A percentile compares a stretch with the other conserved stretches of the same genome.
Conservation (phyloP, 2,113 vertebrate genomes). For the Lagenorhynchus albirostris region DNA sequence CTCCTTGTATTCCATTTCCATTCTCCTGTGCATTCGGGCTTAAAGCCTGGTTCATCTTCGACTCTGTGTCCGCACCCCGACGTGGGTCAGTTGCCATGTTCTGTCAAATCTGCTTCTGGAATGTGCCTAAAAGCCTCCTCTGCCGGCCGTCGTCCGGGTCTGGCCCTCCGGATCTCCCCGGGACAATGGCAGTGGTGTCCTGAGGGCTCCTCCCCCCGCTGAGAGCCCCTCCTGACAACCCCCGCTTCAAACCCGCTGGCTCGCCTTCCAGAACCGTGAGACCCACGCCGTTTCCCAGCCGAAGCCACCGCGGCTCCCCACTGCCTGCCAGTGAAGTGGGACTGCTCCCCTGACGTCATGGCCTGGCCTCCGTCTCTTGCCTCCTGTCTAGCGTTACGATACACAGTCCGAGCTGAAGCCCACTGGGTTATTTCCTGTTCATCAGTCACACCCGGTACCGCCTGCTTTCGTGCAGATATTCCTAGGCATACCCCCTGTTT, state of each 20-base stretch:
- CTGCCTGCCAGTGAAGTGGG: fast-evolving
- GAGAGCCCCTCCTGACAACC: neutral
- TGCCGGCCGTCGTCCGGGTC: too few species aligned
- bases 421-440: neutral
- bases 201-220: neutral
- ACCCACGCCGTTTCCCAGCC: too few species aligned
- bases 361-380: neutral
- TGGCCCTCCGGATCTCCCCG: neutral
- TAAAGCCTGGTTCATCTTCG: neutral
- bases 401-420: neutral
- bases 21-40: neutral
- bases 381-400: neutral
- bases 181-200: neutral
- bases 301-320: neutral
- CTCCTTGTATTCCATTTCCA: fast-evolving
- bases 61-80: neutral
- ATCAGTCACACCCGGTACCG: neutral
- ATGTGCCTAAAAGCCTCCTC: neutral
- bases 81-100: neutral
- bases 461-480: neutral
- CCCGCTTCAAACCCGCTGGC: neutral
- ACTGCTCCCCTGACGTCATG: neutral
- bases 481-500: neutral
- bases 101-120: neutral
- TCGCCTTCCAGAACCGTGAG: neutral